These are phyloP conservation scores for Zaprionus africanus DNA, from an alignment of 1,140 invertebrate species.

Conservation along the genomic window DNA sequence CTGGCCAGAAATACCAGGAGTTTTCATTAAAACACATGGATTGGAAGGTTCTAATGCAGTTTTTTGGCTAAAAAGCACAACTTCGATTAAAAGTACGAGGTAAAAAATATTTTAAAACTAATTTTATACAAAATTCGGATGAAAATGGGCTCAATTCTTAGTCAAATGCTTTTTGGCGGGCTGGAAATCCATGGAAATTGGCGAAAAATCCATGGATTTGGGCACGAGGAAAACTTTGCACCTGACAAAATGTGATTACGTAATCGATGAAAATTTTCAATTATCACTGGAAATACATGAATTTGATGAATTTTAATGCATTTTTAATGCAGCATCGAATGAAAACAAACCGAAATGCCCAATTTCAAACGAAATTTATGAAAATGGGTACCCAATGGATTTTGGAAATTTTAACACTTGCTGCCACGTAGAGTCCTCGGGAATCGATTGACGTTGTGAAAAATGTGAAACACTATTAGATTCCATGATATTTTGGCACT, in stretches of 20 bases:
- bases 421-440: constrained; percentile 55
- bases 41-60: constrained; percentile 1
- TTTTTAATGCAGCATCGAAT: constrained; percentile 62
- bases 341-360: constrained; percentile 69
- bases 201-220: constrained; percentile 42
- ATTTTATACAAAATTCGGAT: constrained; percentile 17
- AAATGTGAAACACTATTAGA: constrained; percentile 75
- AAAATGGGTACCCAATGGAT: constrained; percentile 89
- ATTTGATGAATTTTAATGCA: constrained; percentile 51
- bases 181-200: constrained; percentile 43
- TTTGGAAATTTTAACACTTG: constrained; percentile 85
- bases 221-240: constrained; percentile 65
- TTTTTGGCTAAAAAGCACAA: constrained; percentile 15
- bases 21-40: constrained; percentile 25
- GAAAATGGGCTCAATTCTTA: neutral
- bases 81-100: neutral
- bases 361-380: constrained; percentile 88
- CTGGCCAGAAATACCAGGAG: constrained; percentile 34
- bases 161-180: constrained; percentile 51
- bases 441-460: constrained; percentile 45
- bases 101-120: constrained; percentile 16
- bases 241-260: constrained; percentile 71
- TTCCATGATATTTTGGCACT: constrained; percentile 40
- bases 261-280: constrained; percentile 75
- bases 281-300: constrained; percentile 48